Evolutionary conservation across 53 echinoderm and acorn worm genomes (phyloP).

Genomic region (Antedon mediterranea): DNA sequence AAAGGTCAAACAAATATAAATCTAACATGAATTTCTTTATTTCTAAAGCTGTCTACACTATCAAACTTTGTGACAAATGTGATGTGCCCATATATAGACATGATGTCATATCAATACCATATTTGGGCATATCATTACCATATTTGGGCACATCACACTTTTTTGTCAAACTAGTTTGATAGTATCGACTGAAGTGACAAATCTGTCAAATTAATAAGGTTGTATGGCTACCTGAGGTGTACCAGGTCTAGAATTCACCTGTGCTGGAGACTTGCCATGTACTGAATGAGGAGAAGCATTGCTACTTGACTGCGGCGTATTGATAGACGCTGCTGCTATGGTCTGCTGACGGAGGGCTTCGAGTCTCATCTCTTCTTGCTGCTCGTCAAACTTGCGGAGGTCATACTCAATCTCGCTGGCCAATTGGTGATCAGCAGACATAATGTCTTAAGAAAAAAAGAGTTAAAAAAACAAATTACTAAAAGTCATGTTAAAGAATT

Average conservation of each 20-base stretch:
- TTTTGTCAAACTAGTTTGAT: too few species aligned
- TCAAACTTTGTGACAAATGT: too few species aligned
- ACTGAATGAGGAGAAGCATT: background rate
- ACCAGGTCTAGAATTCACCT: background rate
- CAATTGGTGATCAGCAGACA: conserved; percentile 77
- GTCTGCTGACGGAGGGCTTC: background rate
- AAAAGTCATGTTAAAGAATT: background rate
- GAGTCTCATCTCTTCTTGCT: conserved; percentile 24
- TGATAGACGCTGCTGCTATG: background rate
- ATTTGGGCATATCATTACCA: too few species aligned
- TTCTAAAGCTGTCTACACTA: too few species aligned
- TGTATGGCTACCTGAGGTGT: background rate
- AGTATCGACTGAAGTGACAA: too few species aligned
- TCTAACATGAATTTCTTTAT: too few species aligned
- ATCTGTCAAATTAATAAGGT: too few species aligned
- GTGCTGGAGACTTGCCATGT: background rate
- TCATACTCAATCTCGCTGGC: conserved; percentile 98
- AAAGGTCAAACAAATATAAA: too few species aligned
- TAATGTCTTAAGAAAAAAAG: conserved; percentile 34
- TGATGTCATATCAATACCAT: too few species aligned
- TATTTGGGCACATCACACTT: too few species aligned
- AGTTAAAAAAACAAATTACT: background rate
- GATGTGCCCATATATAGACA: too few species aligned
- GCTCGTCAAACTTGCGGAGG: conserved; percentile 89
- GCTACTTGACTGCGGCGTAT: background rate